Base-by-base conservation (phyloP, 2,888 invertebrate species). In the Corythucha ciliata region DNA sequence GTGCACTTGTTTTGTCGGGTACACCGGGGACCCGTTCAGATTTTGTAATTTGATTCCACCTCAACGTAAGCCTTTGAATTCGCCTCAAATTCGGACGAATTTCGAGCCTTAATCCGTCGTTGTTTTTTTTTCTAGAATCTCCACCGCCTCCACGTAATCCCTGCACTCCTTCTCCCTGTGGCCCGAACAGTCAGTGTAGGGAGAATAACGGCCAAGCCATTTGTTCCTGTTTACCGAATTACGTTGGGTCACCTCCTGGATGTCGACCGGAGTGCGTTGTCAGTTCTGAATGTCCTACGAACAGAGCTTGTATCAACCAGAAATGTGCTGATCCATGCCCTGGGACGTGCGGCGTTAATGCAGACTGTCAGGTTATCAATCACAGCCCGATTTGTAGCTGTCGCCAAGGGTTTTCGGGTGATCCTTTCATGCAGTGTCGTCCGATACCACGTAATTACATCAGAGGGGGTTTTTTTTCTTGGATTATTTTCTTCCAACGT, bases 141-240 rank as follows among this genome's bases (percentile, higher is more conserved):
- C 34, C 27, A 18, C 45, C 54, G 18, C 45, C 57, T 36, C 59
- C 60, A 10, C 48, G 51, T 29, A 55, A 62, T 45, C 85, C 85
- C 2, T 88, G 88, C 63, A 68, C 73, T 57, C 85, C 86, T 45
- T 80, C 82, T 2, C 86, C 86, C 0, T 90, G 89, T 65, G 89
- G 89, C 29, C 79, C 85, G 5, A 86, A 87, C 64, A 85, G 87
- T 57, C 74, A 80, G 61, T 89, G 89, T 63, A 78, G 79, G 60
- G 81, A 79, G 66, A 66, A 77, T 22, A 83, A 83, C 60, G 75
- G 74, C 22, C 80, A 81, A 70, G 79, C 79, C 1, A 75, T 81
- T 18, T 86, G 85, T 64, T 80, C 80, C 44, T 85, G 85, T 63
- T 67, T 78, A 56, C 73, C 74, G 39, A 74, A 75, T 58, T 81